These are phyloP conservation scores for Florisuga fusca DNA, from an alignment of 2,797 vertebrate genomes.

Conservation along the genomic window DNA sequence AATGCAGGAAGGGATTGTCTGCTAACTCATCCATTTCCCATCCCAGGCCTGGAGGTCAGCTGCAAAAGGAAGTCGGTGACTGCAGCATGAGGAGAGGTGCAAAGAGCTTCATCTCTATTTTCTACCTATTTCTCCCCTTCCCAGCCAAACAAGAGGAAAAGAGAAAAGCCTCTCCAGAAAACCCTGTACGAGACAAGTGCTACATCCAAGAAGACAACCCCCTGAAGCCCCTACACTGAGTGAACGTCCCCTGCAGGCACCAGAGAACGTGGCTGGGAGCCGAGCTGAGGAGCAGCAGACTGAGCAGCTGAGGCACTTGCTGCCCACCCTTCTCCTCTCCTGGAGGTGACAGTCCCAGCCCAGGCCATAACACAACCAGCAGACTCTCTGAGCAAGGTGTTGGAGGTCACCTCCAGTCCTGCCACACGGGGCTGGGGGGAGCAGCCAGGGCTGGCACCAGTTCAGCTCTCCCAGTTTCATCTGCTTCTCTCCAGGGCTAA, in stretches of 20 bases:
- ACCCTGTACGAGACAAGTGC: not conserved
- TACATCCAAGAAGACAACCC: not conserved
- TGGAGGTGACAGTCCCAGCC: not conserved
- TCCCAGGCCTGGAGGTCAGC: not conserved
- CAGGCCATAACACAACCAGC: fast-evolving
- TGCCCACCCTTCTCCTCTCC: not conserved
- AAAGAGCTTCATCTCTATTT: not conserved
- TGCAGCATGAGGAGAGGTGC: not conserved
- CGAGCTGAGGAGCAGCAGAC: not conserved
- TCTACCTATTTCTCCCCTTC: not conserved
- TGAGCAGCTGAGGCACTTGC: not conserved
- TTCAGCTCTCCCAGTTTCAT: not conserved
- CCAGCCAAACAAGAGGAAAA: not conserved
- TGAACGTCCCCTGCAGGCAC: not conserved
- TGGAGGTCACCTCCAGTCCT: not conserved
- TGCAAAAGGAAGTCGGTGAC: not conserved
- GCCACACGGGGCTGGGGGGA: fast-evolving
- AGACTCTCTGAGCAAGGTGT: not conserved
- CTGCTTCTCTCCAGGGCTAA: not conserved
- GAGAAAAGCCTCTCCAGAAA: not conserved
- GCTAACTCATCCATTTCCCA: not conserved
- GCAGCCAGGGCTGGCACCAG: not conserved
- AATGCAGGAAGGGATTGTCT: not conserved
- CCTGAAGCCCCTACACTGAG: not conserved
- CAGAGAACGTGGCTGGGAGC: fast-evolving